Percentiles rank a stretch among this genome's conserved stretches.
These are phyloP conservation scores for Agrochola macilenta DNA, from an alignment of 2,888 invertebrate species.

Conservation along the genomic window DNA sequence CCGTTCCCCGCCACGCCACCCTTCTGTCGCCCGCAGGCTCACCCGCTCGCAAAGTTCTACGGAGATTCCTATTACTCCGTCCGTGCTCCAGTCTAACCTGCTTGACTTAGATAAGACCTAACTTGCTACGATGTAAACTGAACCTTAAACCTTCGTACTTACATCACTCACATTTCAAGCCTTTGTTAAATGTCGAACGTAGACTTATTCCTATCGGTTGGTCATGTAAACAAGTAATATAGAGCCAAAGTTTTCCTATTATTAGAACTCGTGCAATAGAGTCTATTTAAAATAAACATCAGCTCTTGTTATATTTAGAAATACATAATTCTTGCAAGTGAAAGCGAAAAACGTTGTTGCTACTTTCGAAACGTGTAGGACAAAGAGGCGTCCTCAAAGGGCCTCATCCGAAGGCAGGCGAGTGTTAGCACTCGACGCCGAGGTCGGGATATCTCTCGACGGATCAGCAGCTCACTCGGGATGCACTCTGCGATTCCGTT, in stretches of 20 bases:
- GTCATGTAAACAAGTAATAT: slow-evolving; percentile 66
- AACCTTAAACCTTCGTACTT: slow-evolving; percentile 76
- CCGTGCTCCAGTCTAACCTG: slow-evolving; percentile 82
- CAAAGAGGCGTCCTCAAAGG: slow-evolving; percentile 86
- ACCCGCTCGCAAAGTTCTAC: slow-evolving; percentile 85
- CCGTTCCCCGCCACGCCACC: slow-evolving; percentile 76
- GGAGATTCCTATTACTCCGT: slow-evolving; percentile 86
- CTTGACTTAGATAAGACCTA: slow-evolving; percentile 84
- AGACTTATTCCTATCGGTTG: slow-evolving; percentile 71
- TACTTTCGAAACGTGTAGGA: slow-evolving; percentile 78
- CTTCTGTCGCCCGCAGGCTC: slow-evolving; percentile 81
- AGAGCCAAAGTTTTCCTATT: slow-evolving; percentile 5
- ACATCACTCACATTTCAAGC: slow-evolving; percentile 72
- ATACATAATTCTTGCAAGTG: slow-evolving; percentile 60
- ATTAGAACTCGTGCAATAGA: slow-evolving; percentile 4
- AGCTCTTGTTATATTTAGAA: slow-evolving; percentile 5
- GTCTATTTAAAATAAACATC: slow-evolving; percentile 7
- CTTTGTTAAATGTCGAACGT: slow-evolving; percentile 70
- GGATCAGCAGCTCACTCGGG: slow-evolving; percentile 89
- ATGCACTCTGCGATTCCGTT: slow-evolving; percentile 90
- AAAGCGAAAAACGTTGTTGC: slow-evolving; percentile 77
- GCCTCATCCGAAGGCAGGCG: slow-evolving; percentile 86
- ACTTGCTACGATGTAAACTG: slow-evolving; percentile 79
- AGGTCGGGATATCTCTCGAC: slow-evolving; percentile 88
- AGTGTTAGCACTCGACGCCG: slow-evolving; percentile 87